These are phyloP conservation scores for Rotaria macrura DNA, from an alignment of 2,888 invertebrate species.

Conservation along the genomic window DNA sequence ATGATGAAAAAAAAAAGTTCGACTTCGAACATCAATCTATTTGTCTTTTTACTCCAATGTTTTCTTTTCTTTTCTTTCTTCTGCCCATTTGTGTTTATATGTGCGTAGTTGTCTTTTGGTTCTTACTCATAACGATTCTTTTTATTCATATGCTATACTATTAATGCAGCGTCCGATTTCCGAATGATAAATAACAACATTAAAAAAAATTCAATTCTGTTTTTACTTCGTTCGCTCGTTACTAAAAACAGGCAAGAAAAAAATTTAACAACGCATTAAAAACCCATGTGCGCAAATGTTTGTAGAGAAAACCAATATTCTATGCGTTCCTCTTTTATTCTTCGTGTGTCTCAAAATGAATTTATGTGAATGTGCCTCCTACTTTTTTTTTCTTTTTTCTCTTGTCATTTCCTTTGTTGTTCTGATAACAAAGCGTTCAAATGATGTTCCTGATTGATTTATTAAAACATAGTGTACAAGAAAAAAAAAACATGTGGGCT, in stretches of 20 bases:
- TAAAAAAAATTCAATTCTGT: no score
- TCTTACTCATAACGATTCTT: neutral
- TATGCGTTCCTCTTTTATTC: neutral
- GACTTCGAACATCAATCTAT: neutral
- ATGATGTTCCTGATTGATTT: neutral
- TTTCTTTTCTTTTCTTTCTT: neutral
- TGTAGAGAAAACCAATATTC: neutral
- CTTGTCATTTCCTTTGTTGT: neutral
- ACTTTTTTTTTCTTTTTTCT: neutral
- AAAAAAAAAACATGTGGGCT: neutral
- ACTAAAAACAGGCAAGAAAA: neutral
- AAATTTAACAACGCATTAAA: neutral
- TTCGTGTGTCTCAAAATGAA: constrained; percentile 8
- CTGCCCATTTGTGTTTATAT: neutral
- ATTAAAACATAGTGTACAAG: neutral
- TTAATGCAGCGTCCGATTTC: neutral
- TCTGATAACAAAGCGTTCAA: constrained; percentile 4
- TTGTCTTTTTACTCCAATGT: no score
- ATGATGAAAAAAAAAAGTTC: neutral
- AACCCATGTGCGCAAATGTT: neutral
- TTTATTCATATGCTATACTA: neutral
- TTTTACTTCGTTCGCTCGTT: neutral
- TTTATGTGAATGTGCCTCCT: constrained; percentile 7
- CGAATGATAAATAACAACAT: neutral
- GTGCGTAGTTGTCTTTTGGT: neutral